A percentile compares a stretch with the other conserved stretches of the same genome.
phyloP scores from a whole-genome alignment of 2,888 invertebrate species.

The Elysia crispata region DNA sequence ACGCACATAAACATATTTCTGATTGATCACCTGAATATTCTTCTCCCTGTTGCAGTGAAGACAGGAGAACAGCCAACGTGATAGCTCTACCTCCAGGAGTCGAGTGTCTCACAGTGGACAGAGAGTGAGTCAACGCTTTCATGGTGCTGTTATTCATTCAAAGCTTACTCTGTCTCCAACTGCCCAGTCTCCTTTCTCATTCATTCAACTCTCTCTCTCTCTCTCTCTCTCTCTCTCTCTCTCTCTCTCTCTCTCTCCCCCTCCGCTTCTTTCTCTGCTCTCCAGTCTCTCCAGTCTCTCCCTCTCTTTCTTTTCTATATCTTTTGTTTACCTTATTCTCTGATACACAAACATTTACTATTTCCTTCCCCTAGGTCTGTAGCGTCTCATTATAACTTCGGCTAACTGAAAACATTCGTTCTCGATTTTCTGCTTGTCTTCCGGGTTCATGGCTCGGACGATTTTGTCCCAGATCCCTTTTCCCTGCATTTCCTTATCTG shows the following conservation, averaged over 20 bases:
- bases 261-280: not conserved
- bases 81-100: slow-evolving; percentile 89
- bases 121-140: slow-evolving; percentile 82
- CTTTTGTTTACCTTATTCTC: slow-evolving; percentile 10
- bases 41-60: slow-evolving; percentile 80
- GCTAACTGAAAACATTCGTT: no score
- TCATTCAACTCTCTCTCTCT: slow-evolving; percentile 1
- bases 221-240: slow-evolving; percentile 5
- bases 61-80: slow-evolving; percentile 91
- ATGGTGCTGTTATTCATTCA: not conserved
- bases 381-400: no score
- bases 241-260: not conserved
- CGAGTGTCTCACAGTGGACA: slow-evolving; percentile 91
- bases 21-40: not conserved
- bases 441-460: no score
- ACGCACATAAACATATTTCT: not conserved
- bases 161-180: no score
- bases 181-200: no score
- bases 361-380: no score
- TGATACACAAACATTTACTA: no score
- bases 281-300: not conserved
- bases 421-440: no score
- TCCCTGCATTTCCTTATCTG: no score
- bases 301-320: slow-evolving; percentile 7
- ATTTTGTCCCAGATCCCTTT: no score